Base-by-base conservation (phyloP, 2,888 invertebrate genomes). In the Teleogryllus oceanicus region DNA sequence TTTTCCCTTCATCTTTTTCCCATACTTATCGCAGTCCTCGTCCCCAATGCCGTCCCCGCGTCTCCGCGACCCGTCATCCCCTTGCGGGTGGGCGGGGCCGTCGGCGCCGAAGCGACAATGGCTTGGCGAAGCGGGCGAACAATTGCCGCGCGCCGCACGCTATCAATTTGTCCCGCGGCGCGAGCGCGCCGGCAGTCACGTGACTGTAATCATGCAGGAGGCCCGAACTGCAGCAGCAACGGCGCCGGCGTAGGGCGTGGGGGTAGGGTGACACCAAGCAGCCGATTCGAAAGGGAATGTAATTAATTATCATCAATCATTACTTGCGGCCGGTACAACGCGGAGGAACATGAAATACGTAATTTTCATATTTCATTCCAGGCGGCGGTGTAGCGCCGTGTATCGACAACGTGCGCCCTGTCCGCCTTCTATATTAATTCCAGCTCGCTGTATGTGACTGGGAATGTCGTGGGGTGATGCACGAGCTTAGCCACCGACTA, bases 291-390 rank as follows among this genome's bases (percentile, higher is more conserved):
- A 62, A 62, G 16, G 62, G 62, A 62, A 62, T 62, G 62, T 62
- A 62, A 62, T 62, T 62, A 62, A 62, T 62, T 62, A 62, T n/a
- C 62, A 62, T 62, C 62, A 62, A 62, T 62, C 62, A 62, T 62
- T 62, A 62, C 62, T 62, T 62, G 62, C 62, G 16, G 62, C 62
- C 62, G 62, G 62, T 62, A 62, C 62, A 37, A 62, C 62, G 62
- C 13, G 16, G 62, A 62, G 62, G 62, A 62, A 62, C 62, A 62
- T 62, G 62, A 62, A 62, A 62, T 62, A 62, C 62, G 62, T 62
- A 62, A 62, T 62, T 62, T 62, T 62, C 62, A 62, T 62, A 62
- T 62, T 62, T 62, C 62, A 62, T 62, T 62, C 62, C 62, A 18
- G 62, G 62, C 62, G 62, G 16, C 62, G n/a, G 62, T 62, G 62